Evolutionary conservation across 2,113 vertebrate genomes (phyloP).

Genomic region (Xenopus borealis): DNA sequence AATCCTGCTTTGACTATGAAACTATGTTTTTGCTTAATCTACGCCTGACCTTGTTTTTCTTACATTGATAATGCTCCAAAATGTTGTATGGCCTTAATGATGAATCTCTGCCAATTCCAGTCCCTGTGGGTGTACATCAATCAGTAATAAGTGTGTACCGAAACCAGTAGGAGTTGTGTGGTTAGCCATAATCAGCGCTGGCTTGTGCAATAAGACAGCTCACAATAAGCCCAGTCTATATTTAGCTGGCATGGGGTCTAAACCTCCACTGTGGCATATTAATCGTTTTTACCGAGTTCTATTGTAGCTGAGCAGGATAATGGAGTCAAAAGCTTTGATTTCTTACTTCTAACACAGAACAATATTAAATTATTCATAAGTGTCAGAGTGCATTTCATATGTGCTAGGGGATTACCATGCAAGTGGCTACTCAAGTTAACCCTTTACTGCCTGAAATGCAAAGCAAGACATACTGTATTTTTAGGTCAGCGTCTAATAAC

Average conservation of each 20-base stretch:
- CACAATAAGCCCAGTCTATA: constrained; percentile 6
- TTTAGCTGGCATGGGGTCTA: constrained; percentile 27
- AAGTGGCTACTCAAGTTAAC: constrained; percentile 12
- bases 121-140: constrained; percentile 6
- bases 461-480: neutral
- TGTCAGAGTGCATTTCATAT: constrained; percentile 26
- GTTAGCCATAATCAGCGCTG: constrained; percentile 20
- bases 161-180: constrained; percentile 22
- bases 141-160: constrained; percentile 15
- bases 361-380: constrained; percentile 40
- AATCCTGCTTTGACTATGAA: too few species aligned
- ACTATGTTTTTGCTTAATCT: too few species aligned
- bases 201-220: constrained; percentile 17
- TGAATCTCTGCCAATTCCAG: neutral
- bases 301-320: constrained; percentile 25
- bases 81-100: neutral
- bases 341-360: constrained; percentile 35
- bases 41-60: too few species aligned
- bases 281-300: constrained; percentile 21
- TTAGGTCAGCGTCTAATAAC: neutral
- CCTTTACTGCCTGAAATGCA: neutral
- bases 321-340: constrained; percentile 35
- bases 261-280: constrained; percentile 23
- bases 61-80: neutral
- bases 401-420: neutral